Conservation (phyloP, 2,888 invertebrate genomes). For the Ptilodon capucinus region DNA sequence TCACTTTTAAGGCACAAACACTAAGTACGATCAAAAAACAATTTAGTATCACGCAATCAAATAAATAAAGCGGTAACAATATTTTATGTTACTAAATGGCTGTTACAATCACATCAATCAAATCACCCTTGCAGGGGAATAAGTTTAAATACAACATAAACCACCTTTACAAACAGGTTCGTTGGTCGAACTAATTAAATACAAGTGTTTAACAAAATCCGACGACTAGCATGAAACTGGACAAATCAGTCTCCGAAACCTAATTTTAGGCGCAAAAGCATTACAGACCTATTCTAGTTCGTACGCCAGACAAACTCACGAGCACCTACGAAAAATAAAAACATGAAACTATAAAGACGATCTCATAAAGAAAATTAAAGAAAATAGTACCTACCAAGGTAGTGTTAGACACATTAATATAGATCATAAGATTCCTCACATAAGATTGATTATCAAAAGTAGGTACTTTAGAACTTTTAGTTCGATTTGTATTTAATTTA, state of each 20-base stretch:
- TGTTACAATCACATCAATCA: slow-evolving; percentile 9
- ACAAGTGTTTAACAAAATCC: slow-evolving; percentile 22
- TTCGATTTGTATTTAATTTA: too few species aligned
- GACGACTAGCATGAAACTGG: slow-evolving; percentile 30
- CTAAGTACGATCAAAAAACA: slow-evolving; percentile 41
- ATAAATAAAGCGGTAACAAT: slow-evolving; percentile 64
- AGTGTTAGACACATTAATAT: too few species aligned
- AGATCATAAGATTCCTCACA: too few species aligned
- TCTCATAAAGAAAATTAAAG: too few species aligned
- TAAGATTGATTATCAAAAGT: too few species aligned
- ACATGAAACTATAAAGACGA: too few species aligned
- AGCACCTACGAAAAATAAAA: too few species aligned
- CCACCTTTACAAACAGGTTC: too few species aligned
- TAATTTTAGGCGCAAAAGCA: slow-evolving; percentile 12
- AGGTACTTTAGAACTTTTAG: too few species aligned
- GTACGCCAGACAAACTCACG: slow-evolving; percentile 11
- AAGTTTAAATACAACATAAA: background rate
- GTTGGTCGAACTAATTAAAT: slow-evolving; percentile 7
- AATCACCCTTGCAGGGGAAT: background rate
- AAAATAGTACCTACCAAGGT: too few species aligned
- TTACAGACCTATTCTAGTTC: slow-evolving; percentile 3
- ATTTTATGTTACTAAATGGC: slow-evolving; percentile 18
- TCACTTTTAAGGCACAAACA: slow-evolving; percentile 55
- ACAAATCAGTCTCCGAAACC: slow-evolving; percentile 11
- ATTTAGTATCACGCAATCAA: slow-evolving; percentile 17